phyloP scores from a whole-genome alignment of 2,113 vertebrate species.

The Nothocercus julius region DNA sequence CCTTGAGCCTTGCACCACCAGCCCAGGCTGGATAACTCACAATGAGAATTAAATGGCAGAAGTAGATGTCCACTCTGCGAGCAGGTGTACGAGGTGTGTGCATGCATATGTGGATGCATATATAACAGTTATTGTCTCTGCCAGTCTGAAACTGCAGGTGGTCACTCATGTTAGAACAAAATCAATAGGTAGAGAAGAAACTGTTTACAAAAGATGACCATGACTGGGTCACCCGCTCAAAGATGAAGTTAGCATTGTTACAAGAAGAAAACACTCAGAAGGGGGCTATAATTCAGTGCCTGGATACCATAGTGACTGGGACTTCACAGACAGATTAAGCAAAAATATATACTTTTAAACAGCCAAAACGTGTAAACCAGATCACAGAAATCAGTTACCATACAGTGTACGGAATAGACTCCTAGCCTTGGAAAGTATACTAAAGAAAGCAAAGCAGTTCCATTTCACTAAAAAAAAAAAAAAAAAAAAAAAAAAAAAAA shows the following conservation, averaged over 20 bases:
- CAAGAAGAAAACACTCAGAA: slow-evolving; percentile 42
- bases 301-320: slow-evolving; percentile 43
- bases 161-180: slow-evolving; percentile 28
- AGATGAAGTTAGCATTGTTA: slow-evolving; percentile 40
- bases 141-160: slow-evolving; percentile 27
- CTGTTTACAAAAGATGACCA: slow-evolving; percentile 58
- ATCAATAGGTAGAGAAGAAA: slow-evolving; percentile 62
- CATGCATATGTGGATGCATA: neutral
- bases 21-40: neutral
- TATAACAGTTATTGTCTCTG: slow-evolving; percentile 44
- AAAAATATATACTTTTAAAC: slow-evolving; percentile 54
- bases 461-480: slow-evolving; percentile 15
- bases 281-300: slow-evolving; percentile 38
- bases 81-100: neutral
- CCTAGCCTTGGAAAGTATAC: slow-evolving; percentile 5
- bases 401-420: neutral
- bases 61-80: neutral
- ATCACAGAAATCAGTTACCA: slow-evolving; percentile 40
- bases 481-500: slow-evolving; percentile 56
- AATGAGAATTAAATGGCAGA: neutral
- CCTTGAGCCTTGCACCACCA: neutral
- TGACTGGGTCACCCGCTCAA: slow-evolving; percentile 27
- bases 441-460: slow-evolving; percentile 48
- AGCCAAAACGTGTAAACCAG: neutral
- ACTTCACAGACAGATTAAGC: slow-evolving; percentile 30